Conservation (phyloP, 1,140 invertebrate species). For the Gryllus bimaculatus region DNA sequence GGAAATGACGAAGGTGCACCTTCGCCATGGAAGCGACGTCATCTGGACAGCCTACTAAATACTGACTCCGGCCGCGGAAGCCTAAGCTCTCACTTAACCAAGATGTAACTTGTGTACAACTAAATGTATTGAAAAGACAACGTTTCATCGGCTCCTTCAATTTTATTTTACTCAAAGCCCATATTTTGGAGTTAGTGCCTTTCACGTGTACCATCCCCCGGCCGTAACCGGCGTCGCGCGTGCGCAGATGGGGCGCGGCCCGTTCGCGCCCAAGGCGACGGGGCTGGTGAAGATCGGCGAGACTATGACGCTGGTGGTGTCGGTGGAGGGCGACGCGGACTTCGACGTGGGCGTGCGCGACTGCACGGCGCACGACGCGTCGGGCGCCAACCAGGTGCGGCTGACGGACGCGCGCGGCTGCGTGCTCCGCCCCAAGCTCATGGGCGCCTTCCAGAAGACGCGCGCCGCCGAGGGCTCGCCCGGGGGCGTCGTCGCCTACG, state of each 20-base stretch:
- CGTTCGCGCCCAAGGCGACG: conserved; percentile 61
- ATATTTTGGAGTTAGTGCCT: too few species aligned
- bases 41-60: too few species aligned
- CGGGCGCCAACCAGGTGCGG: conserved; percentile 50
- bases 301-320: conserved; percentile 69
- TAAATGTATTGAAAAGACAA: too few species aligned
- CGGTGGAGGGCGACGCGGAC: conserved; percentile 66
- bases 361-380: conserved; percentile 62
- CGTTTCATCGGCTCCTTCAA: too few species aligned
- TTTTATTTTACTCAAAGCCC: too few species aligned
- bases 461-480: conserved; percentile 48
- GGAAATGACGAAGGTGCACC: too few species aligned
- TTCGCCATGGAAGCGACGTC: too few species aligned
- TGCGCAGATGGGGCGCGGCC: conserved; percentile 57
- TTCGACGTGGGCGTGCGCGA: conserved; percentile 67
- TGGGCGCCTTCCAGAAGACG: conserved; percentile 72
- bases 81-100: too few species aligned
- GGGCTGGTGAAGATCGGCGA: conserved; percentile 76
- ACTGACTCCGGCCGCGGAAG: too few species aligned
- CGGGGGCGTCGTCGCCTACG: conserved; percentile 66
- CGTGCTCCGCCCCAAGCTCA: conserved; percentile 69
- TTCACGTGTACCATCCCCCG: too few species aligned
- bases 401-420: conserved; percentile 71
- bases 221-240: too few species aligned
- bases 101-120: too few species aligned